phyloP scores from a whole-genome alignment of 2,797 vertebrate genomes.

The Pantherophis alleghaniensis region DNA sequence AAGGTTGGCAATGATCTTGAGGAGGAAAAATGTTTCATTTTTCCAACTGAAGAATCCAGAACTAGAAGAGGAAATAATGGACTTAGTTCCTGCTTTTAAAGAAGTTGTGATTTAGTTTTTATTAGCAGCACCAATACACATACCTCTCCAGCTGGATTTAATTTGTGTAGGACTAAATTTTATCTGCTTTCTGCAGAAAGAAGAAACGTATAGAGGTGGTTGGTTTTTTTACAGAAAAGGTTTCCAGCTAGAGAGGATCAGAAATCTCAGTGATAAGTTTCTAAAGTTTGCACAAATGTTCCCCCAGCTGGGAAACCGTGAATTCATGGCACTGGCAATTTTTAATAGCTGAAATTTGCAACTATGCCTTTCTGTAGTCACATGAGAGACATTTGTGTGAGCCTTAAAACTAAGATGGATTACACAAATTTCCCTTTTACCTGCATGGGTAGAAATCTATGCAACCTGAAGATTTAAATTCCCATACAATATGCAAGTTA shows the following conservation, averaged over 20 bases:
- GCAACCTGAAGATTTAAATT: neutral
- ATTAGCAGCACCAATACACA: neutral
- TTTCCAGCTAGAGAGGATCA: neutral
- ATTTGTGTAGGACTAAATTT: neutral
- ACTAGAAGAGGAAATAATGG: neutral
- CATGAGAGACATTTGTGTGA: neutral
- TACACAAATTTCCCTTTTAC: neutral
- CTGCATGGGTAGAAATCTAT: neutral
- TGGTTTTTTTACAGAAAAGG: neutral
- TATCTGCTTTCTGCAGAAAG: neutral
- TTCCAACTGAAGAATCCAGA: neutral
- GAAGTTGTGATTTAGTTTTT: no score
- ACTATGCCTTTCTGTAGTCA: neutral
- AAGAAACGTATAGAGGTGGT: neutral
- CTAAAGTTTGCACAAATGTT: neutral
- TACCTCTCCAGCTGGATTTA: neutral
- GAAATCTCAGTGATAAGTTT: neutral
- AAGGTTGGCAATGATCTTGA: neutral
- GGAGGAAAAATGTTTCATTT: neutral
- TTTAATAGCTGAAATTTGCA: conserved; percentile 12
- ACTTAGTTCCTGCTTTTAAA: neutral
- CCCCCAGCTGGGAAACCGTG: neutral
- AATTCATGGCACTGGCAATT: conserved; percentile 4
- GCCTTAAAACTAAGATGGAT: conserved; percentile 8
- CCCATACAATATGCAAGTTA: neutral